phyloP scores from a whole-genome alignment of 2,113 vertebrate species.

The Nycticebus coucang region DNA sequence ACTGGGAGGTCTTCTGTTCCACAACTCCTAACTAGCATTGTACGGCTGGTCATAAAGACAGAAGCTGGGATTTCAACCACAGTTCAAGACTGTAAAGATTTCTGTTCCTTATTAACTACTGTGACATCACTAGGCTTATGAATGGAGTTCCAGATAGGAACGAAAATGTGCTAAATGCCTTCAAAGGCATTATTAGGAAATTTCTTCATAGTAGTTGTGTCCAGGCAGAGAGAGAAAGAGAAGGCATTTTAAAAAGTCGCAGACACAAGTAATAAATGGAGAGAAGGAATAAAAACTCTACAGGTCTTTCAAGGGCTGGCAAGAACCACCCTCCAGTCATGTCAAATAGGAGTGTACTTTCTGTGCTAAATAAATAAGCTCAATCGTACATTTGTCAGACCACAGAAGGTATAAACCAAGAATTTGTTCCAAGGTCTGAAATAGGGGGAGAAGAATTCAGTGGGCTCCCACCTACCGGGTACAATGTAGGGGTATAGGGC shows the following conservation, averaged over 20 bases:
- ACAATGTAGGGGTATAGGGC: too few relatives aligned
- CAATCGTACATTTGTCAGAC: slow-evolving; percentile 77
- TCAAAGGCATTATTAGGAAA: slow-evolving; percentile 77
- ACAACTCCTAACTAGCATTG: slow-evolving; percentile 52
- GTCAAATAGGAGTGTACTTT: slow-evolving; percentile 76
- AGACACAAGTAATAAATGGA: background rate
- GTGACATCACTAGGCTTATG: slow-evolving; percentile 79
- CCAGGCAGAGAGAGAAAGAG: background rate
- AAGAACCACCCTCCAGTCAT: slow-evolving; percentile 67
- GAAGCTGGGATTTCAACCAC: slow-evolving; percentile 81
- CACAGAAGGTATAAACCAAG: slow-evolving; percentile 76
- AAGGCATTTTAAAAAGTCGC: background rate
- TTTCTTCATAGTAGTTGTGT: slow-evolving; percentile 69
- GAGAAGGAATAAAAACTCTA: background rate
- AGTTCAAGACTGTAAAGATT: slow-evolving; percentile 83
- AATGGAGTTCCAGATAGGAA: slow-evolving; percentile 76
- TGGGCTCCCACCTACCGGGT: too few relatives aligned
- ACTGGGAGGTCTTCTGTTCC: slow-evolving; percentile 22
- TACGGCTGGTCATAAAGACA: slow-evolving; percentile 69
- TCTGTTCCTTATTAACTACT: slow-evolving; percentile 82
- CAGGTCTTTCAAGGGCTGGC: slow-evolving; percentile 40
- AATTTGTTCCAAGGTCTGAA: slow-evolving; percentile 72
- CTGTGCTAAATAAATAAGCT: slow-evolving; percentile 82
- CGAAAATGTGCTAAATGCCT: slow-evolving; percentile 74
- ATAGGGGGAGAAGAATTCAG: background rate